Evolutionary conservation across 2,113 vertebrate genomes (phyloP), one percentile per base, ranked within the genome.

Genomic region (Sclerurus mexicanus): DNA sequence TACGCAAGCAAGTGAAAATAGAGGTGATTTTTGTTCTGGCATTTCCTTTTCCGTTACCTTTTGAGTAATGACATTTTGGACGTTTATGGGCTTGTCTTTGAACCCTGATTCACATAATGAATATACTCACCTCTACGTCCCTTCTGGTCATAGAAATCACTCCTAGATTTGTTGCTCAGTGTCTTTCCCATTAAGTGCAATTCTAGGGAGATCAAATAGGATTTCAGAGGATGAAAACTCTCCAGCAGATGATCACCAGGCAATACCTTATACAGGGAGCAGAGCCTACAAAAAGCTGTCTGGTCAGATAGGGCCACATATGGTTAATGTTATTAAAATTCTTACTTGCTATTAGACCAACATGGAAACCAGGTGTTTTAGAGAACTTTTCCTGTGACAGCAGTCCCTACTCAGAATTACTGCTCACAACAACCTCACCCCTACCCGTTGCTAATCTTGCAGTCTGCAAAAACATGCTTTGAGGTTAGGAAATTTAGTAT

Each of bases 161-260:
- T 66, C 35, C 60, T 87, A 83, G 66, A 81, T 91, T 95, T 91
- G 49, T 82, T 3, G 0, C 22, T 93, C 37, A 53, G 31, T 76
- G 44, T 75, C 77, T 94, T 91, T 91, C 58, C 66, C 58, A 91
- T 85, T 95, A 96, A 90, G 42, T 75, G 55, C 35, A 81, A 35
- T 89, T 88, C 89, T 63, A 75, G 28, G 30, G 56, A 93, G 94
- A 93, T 91, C 84, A 85, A 96, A 83, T 53, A 73, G 87, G 78
- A 95, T 92, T 94, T 91, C 42, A 46, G 33, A 50, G n/a, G 46
- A 89, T 89, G 42, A 94, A 89, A 94, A 81, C 66, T 94, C 60
- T 77, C 59, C 40, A 68, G 71, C 77, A 93, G 62, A 60, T 52
- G 69, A 94, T 93, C 74, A 85, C 25, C 25, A 68, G 25, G n/a